Conservation (phyloP, 2,797 vertebrate genomes). For the Chelon labrosus region DNA sequence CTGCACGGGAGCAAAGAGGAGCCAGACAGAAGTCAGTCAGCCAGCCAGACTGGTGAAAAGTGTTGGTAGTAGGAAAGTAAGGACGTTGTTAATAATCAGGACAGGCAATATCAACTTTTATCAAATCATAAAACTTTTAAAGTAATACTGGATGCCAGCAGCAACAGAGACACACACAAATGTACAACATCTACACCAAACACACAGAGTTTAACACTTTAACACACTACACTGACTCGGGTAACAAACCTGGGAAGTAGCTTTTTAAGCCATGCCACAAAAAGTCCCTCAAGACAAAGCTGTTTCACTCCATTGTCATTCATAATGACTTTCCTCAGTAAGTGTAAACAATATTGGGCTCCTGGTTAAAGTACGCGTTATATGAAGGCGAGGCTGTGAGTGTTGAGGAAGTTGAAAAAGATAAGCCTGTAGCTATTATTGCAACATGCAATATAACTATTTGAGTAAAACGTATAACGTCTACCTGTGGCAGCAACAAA, state of each 20-base stretch:
- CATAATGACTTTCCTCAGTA: slow-evolving; percentile 1
- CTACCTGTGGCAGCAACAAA: slow-evolving; percentile 64
- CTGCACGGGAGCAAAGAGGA: not conserved
- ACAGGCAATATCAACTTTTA: not conserved
- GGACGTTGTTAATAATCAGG: not conserved
- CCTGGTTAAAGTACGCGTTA: slow-evolving; percentile 30
- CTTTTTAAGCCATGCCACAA: slow-evolving; percentile 31
- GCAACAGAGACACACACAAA: not conserved
- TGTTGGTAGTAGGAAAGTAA: not conserved
- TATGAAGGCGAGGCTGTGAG: slow-evolving; percentile 30
- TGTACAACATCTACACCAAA: slow-evolving; percentile 4
- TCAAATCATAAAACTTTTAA: not conserved
- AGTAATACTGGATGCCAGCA: too few species aligned
- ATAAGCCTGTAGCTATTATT: slow-evolving; percentile 66
- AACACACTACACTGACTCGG: slow-evolving; percentile 28
- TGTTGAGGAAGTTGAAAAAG: slow-evolving; percentile 40
- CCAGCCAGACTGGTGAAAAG: not conserved
- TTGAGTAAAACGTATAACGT: slow-evolving; percentile 56
- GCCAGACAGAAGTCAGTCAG: not conserved
- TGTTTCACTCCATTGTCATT: slow-evolving; percentile 38
- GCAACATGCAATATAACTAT: slow-evolving; percentile 57
- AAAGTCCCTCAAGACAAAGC: slow-evolving; percentile 41
- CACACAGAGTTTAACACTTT: slow-evolving; percentile 8
- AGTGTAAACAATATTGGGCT: slow-evolving; percentile 51
- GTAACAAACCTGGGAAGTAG: slow-evolving; percentile 28